These are phyloP conservation scores for Neelides folsomi DNA, from an alignment of 2,888 invertebrate genomes.

Conservation along the genomic window DNA sequence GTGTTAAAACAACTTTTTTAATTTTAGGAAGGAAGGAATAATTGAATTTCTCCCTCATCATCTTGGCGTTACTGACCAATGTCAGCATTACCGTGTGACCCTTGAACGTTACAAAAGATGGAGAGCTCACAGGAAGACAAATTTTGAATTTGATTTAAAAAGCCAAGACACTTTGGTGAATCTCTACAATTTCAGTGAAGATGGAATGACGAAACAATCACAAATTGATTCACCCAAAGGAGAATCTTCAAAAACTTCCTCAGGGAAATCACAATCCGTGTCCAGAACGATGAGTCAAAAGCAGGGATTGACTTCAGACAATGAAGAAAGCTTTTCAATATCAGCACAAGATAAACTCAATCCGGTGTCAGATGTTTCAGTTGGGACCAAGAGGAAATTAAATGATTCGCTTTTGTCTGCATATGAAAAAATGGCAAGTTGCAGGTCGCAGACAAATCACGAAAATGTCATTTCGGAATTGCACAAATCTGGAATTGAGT, in stretches of 20 bases:
- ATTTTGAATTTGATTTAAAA: conserved; percentile 19
- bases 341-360: background rate
- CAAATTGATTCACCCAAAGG: background rate
- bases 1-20: background rate
- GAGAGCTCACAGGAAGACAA: conserved; percentile 5
- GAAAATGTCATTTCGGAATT: conserved; percentile 7
- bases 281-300: background rate
- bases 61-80: conserved; percentile 41
- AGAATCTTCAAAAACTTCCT: background rate
- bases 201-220: background rate
- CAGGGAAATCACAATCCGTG: background rate
- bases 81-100: conserved; percentile 37
- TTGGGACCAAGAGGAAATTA: background rate
- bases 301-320: background rate
- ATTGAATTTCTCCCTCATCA: conserved; percentile 36
- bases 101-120: conserved; percentile 18
- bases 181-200: conserved; percentile 9
- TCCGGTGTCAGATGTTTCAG: background rate
- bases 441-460: background rate
- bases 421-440: background rate
- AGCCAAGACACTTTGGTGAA: conserved; percentile 16
- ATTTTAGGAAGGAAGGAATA: conserved; percentile 1
- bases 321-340: background rate
- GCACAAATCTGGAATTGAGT: conserved; percentile 8
- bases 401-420: background rate